Evolutionary conservation across 2,888 invertebrate genomes (phyloP).

Genomic region (Bruchidius siliquastri): DNA sequence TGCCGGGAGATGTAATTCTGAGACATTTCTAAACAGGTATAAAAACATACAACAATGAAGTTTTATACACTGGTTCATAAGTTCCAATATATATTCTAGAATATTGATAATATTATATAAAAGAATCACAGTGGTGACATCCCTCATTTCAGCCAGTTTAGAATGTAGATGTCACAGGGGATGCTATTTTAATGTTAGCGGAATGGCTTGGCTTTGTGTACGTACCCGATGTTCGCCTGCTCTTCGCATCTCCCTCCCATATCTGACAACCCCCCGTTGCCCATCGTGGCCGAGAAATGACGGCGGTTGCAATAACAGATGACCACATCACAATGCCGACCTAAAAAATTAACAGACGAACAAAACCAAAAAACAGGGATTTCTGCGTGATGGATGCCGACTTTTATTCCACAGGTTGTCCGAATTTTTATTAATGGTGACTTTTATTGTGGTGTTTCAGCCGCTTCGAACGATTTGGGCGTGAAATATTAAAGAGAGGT

Average conservation of each 20-base stretch:
- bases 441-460: slow-evolving; percentile 8
- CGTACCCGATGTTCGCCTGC: neutral
- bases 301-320: neutral
- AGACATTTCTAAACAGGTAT: too few relatives aligned
- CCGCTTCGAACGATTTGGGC: neutral
- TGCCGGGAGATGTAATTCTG: too few relatives aligned
- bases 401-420: slow-evolving; percentile 31
- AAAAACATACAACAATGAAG: too few relatives aligned
- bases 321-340: neutral
- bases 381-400: slow-evolving; percentile 22
- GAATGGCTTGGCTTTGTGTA: neutral
- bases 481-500: neutral
- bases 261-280: neutral
- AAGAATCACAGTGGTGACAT: too few relatives aligned
- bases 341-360: slow-evolving; percentile 1
- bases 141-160: too few relatives aligned
- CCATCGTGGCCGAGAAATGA: neutral
- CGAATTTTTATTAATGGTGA: slow-evolving; percentile 20
- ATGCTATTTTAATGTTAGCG: too few relatives aligned
- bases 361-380: slow-evolving; percentile 10
- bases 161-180: too few relatives aligned
- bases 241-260: neutral
- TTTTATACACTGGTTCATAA: too few relatives aligned
- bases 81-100: too few relatives aligned
- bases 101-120: too few relatives aligned